Evolutionary conservation across 2,113 vertebrate species (phyloP), one percentile per base, ranked within the genome.

Genomic region (Cacatua alba): DNA sequence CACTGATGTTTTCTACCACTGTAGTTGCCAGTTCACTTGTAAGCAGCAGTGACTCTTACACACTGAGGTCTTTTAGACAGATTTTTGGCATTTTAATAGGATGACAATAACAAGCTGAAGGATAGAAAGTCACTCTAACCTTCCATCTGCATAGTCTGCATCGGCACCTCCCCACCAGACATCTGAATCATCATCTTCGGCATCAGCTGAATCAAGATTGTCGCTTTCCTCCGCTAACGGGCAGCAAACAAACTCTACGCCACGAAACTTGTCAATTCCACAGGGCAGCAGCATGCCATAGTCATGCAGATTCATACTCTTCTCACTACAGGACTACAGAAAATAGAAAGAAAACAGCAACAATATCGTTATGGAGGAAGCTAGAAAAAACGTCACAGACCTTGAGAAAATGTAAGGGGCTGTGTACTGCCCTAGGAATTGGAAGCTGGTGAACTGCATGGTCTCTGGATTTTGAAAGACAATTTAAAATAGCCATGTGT

Each of bases 161-260:
- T 99, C 99, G 0, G 99, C 98, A 20, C 99, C 99, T 3, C 99
- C 99, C 99, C 99, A 99, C 99, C 99, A 99, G 60, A 99, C 99
- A 44, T 99, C 99, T 0, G 99, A 99, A 90, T 99, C 99, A 46
- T 99, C 99, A 17, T 99, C 98, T 51, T 99, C 99, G 9, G 98
- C 98, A 21, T 99, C 99, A 3, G 98, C 97, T 17, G 98, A 99
- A 86, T 99, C 99, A 1, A 99, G 92, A 4, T 96, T 98, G 94
- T 99, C 99, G 0, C 97, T 98, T 82, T 99, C 99, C 2, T 98
- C 98, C 0, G 98, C 97, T 92, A 98, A 88, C 0, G 99, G 99
- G 95, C 99, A 99, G 94, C 99, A 99, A 13, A 99, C 99, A 11
- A 99, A 99, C 98, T 99, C 99, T 57, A 99, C 99, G 3, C 99